Evolutionary conservation across 2,888 invertebrate species (phyloP), one percentile per base, ranked within the genome.

Genomic region (Lasioglossum leucozonium): DNA sequence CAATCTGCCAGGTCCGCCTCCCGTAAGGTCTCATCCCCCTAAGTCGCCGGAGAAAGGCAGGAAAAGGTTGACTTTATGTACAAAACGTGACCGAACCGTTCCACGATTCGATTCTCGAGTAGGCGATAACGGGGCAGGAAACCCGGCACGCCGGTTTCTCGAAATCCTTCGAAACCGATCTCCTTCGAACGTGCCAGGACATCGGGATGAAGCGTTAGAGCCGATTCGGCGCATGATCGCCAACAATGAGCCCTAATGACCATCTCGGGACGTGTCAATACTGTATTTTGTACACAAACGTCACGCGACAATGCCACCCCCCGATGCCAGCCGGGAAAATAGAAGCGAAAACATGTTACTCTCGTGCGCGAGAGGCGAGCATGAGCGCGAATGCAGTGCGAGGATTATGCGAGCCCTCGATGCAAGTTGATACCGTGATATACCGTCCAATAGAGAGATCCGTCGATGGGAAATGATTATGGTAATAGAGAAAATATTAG

Each of bases 241-340:
- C 91, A 87, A 92, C 91, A 91, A 91, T 92, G 83, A 82, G 69
- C 76, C 81, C 90, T 92, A 93, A 92, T 93, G 89, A 89, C 84
- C 86, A 88, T 84, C 91, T 90, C 80, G 83, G 90, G 89, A 92
- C 91, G 93, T 93, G 93, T 93, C 93, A 93, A 94, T 94, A 93
- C 88, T 81, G 84, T 94, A 92, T 94, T 94, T 94, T 93, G 94
- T 94, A 93, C 93, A 94, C 94, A 94, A 92, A 92, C 89, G 92
- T 92, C 92, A 90, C 30, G 22, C 47, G 26, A 94, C 91, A 94
- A 93, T 93, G 86, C 88, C 77, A 72, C 79, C 92, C 80, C 91
- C 91, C 88, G 88, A 84, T 77, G 88, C 91, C 77, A 5, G 16
- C 76, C 82, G 87, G 82, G 81, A 92, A 91, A 87, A 87, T 86